Evolutionary conservation across 2,888 invertebrate genomes (phyloP).

Genomic region (Chouioia cunea): DNA sequence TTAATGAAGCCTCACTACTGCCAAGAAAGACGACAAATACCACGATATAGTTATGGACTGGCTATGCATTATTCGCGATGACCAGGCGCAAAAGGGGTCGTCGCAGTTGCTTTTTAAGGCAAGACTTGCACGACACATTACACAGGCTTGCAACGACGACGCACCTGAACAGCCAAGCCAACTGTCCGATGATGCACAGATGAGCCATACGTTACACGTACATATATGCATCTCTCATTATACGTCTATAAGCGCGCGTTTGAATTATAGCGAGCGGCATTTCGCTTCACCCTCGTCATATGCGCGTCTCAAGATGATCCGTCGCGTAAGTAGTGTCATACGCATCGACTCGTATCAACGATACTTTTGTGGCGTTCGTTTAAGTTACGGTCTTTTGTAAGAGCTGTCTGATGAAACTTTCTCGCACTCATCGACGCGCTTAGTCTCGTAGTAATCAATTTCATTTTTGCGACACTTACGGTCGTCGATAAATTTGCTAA

Average conservation of each 20-base stretch:
- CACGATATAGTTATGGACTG: conserved; percentile 12
- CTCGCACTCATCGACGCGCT: no score
- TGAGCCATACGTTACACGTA: no score
- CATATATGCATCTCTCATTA: conserved; percentile 63
- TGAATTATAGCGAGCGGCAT: conserved; percentile 23
- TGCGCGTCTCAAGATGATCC: background rate
- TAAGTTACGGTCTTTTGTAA: no score
- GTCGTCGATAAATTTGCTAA: no score
- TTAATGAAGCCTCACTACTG: conserved; percentile 31
- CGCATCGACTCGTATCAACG: no score
- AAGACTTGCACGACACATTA: conserved; percentile 56
- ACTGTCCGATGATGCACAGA: conserved; percentile 61
- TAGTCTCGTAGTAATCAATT: no score
- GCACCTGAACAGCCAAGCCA: conserved; percentile 24
- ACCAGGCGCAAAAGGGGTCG: conserved; percentile 24
- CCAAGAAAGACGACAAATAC: conserved; percentile 3
- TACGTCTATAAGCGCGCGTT: conserved; percentile 54
- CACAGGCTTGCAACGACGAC: conserved; percentile 50
- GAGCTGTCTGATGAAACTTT: no score
- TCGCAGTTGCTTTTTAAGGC: background rate
- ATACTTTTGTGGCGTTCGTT: no score
- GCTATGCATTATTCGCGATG: no score
- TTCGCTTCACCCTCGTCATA: conserved; percentile 18
- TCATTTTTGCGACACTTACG: no score
- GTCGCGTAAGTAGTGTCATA: background rate